A percentile compares a stretch with the other conserved stretches of the same genome.
These are phyloP conservation scores for Cromileptes altivelis DNA, from an alignment of 2,113 vertebrate species.

Conservation along the genomic window DNA sequence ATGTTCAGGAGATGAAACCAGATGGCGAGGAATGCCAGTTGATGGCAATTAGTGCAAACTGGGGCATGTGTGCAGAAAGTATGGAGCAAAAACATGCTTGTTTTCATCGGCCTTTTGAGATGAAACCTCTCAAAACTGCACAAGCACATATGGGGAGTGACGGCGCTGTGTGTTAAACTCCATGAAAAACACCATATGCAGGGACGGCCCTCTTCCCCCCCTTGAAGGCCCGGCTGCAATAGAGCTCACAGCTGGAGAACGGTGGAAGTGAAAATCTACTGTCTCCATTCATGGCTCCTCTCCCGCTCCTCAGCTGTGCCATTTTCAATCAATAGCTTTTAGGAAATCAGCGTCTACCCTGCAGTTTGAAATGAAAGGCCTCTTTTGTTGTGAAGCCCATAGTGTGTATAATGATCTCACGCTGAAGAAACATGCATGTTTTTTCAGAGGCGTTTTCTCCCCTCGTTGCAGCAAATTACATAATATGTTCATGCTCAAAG, in stretches of 20 bases:
- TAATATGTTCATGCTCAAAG: slow-evolving; percentile 63
- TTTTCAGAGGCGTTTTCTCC: slow-evolving; percentile 61
- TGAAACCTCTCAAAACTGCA: slow-evolving; percentile 50
- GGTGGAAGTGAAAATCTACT: slow-evolving; percentile 62
- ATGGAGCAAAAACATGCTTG: slow-evolving; percentile 7
- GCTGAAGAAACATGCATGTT: slow-evolving; percentile 49
- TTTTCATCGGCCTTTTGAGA: slow-evolving; percentile 45
- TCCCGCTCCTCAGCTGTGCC: slow-evolving; percentile 76
- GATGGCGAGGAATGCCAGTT: slow-evolving; percentile 65
- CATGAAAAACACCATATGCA: slow-evolving; percentile 44
- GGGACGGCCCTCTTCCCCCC: slow-evolving; percentile 47
- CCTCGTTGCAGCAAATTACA: slow-evolving; percentile 63
- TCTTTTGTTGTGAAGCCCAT: slow-evolving; percentile 70
- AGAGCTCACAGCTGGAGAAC: slow-evolving; percentile 78
- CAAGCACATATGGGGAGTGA: slow-evolving; percentile 33
- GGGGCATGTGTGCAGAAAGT: slow-evolving; percentile 43
- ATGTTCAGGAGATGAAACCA: slow-evolving; percentile 59
- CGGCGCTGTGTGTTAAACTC: slow-evolving; percentile 50
- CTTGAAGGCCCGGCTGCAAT: slow-evolving; percentile 55
- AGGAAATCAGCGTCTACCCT: slow-evolving; percentile 73
- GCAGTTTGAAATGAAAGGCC: slow-evolving; percentile 76
- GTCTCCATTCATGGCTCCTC: slow-evolving; percentile 70
- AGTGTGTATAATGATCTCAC: slow-evolving; percentile 65
- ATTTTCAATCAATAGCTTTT: slow-evolving; percentile 79
- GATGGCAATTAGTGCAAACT: slow-evolving; percentile 61